These are phyloP conservation scores for Sminthopsis crassicaudata DNA, from an alignment of 2,113 vertebrate species.

Conservation along the genomic window DNA sequence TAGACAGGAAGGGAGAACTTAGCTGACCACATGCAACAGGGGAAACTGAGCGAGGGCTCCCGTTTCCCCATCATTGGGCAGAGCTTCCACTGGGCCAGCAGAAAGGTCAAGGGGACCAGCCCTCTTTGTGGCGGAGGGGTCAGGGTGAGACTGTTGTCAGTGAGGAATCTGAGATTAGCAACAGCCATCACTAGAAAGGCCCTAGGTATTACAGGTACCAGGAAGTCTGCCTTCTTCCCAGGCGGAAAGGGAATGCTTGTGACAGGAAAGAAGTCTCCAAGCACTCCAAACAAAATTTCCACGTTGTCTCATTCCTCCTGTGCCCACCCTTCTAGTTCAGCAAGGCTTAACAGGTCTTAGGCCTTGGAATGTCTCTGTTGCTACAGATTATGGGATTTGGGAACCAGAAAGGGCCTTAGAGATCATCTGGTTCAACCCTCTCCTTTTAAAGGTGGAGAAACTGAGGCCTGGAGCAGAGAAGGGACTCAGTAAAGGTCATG, in stretches of 20 bases:
- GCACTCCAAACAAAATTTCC: not conserved
- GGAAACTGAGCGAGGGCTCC: slow-evolving; percentile 42
- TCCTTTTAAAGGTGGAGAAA: not conserved
- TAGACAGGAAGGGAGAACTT: slow-evolving; percentile 57
- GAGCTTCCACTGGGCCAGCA: not conserved
- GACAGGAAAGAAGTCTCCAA: not conserved
- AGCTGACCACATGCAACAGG: slow-evolving; percentile 4
- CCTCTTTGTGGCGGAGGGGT: not conserved
- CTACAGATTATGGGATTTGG: not conserved
- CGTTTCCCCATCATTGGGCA: not conserved
- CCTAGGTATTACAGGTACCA: slow-evolving; percentile 39
- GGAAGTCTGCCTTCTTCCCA: slow-evolving; percentile 41
- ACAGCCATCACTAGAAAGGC: slow-evolving; percentile 10
- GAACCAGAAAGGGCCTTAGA: not conserved
- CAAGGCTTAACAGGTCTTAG: not conserved
- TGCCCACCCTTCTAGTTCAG: slow-evolving; percentile 4
- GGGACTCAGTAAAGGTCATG: not conserved
- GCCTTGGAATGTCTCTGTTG: not conserved
- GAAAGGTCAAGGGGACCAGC: not conserved
- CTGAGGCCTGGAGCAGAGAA: not conserved
- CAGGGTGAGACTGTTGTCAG: not conserved
- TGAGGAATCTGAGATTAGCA: slow-evolving; percentile 13
- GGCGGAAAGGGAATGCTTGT: not conserved
- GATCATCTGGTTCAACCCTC: not conserved
- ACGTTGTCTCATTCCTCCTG: not conserved